Base-by-base conservation (phyloP, 64 coral and sea anemone species). In the Actinia equina region DNA sequence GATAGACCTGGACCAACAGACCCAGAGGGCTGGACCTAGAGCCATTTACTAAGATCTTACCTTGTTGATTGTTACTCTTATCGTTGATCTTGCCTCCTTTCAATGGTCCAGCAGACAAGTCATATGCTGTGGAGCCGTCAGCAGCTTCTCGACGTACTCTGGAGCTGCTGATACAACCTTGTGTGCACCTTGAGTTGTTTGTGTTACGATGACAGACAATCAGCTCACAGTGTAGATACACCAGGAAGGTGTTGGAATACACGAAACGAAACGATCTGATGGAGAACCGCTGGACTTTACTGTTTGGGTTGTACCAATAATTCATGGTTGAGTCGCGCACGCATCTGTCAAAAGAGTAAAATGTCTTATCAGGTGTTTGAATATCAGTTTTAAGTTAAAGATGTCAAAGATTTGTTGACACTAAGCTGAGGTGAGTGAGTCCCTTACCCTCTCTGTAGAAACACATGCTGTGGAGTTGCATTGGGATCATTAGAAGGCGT, bases 361-460 rank as follows among this genome's bases (percentile, higher is more conserved):
- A 86, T 49, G 46, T 49, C 17, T 37, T 53, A 85, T 37, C 30
- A 37, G 30, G 30, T 37, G 17, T 37, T 18, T 18, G 0, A 62
- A 58, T 59, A 41, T 12, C 18, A 27, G 7, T 22, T 0, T 59
- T 84, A 37, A 10, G 4, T 43, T 9, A 83, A 19, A 42, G 44
- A n/a, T 16, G 22, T 46, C 10, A 1, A 42, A 9, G 25, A 23
- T 56, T 52, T 19, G 26, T 3, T 16, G 1, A n/a, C 0, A 9
- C 17, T 57, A 10, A 42, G 7, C 30, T 37, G 30, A 8, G 23
- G 8, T 7, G 8, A 41, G 30, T 59, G 4, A 37, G 0, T 52
- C 46, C 86, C 51, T 89, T 86, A 94, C 92, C 92, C 92, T 59
- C 85, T 89, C 17, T 82, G 64, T 56, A 94, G 41, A 62, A 94